Evolutionary conservation across 2,113 vertebrate species (phyloP), one percentile per base, ranked within the genome.

Genomic region (Brachirus orientalis): DNA sequence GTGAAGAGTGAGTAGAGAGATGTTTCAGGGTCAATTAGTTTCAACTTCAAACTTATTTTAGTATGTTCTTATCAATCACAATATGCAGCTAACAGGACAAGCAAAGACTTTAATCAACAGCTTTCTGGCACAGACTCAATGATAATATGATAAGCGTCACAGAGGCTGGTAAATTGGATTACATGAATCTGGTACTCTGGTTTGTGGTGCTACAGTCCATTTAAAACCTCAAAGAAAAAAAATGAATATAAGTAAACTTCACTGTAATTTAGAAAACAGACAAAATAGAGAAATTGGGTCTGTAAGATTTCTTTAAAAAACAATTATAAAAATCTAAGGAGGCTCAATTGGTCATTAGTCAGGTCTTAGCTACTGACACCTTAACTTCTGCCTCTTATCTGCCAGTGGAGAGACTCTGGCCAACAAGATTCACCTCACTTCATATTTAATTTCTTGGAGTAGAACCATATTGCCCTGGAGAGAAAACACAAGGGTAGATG

Each of bases 401-500:
- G 67, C 75, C 64, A 78, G 50, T 67, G 84, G 82, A 87, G 88
- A 88, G 59, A 72, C 51, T 57, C 40, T 13, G 8, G 56, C 53
- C 59, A 77, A 76, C 85, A 89, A 87, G 84, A 87, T 77, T 86
- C 81, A 79, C 70, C 66, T 41, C 65, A 36, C 68, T 89, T 82
- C 86, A 90, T 89, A 90, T 88, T 91, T 87, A 80, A 92, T 88
- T 78, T 78, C 79, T 82, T 67, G 69, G 45, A 67, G 82, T 63
- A 83, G 70, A 75, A 80, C 87, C 57, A 64, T 83, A 56, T 76
- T 54, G 43, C 75, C 75, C 43, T 38, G 59, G 51, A 64, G 46
- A 60, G 72, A 79, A 19, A 69, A 79, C 18, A 56, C 63, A 11
- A 70, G 63, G n/a, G 16, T 57, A 51, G 54, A 67, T 83, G 82